phyloP scores from a whole-genome alignment of 1,140 invertebrate species.

The Zaprionus capensis region DNA sequence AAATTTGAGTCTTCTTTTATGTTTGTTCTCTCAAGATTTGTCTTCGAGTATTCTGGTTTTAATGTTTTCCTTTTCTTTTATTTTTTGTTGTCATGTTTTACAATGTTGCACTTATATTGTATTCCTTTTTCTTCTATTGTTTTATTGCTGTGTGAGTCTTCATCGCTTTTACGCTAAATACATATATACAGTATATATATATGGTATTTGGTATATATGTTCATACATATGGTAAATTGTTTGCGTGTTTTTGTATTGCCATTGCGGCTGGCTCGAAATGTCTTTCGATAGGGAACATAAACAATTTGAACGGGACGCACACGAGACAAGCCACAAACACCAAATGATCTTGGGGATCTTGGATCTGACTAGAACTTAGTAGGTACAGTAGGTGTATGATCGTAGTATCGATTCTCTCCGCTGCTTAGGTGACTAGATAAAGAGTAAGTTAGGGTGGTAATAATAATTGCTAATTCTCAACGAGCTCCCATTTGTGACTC shows the following conservation, averaged over 20 bases:
- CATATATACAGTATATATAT: conserved; percentile 29
- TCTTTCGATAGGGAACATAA: conserved; percentile 28
- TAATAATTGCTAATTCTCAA: conserved; percentile 83
- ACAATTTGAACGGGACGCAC: conserved; percentile 52
- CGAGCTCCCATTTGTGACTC: conserved; percentile 53
- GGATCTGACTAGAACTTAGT: conserved; percentile 43
- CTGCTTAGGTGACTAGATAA: conserved; percentile 63
- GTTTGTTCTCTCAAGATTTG: conserved; percentile 39
- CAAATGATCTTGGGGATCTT: conserved; percentile 50
- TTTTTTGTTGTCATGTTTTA: conserved; percentile 76
- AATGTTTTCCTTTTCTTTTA: conserved; percentile 42
- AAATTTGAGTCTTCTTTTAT: conserved; percentile 32
- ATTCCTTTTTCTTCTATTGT: conserved; percentile 64
- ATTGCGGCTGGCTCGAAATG: conserved; percentile 3
- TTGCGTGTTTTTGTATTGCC: conserved; percentile 67
- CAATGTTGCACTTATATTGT: conserved; percentile 81
- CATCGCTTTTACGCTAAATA: conserved; percentile 35
- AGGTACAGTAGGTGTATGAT: conserved; percentile 39
- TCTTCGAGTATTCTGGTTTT: conserved; percentile 24
- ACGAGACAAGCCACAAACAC: conserved; percentile 67
- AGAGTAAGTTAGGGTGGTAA: conserved; percentile 44
- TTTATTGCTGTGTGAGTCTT: conserved; percentile 55
- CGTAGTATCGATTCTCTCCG: conserved; percentile 1
- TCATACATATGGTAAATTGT: conserved; percentile 65
- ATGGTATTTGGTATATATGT: not conserved